phyloP scores from a whole-genome alignment of 2,888 invertebrate genomes.

The Chalcis sispes region DNA sequence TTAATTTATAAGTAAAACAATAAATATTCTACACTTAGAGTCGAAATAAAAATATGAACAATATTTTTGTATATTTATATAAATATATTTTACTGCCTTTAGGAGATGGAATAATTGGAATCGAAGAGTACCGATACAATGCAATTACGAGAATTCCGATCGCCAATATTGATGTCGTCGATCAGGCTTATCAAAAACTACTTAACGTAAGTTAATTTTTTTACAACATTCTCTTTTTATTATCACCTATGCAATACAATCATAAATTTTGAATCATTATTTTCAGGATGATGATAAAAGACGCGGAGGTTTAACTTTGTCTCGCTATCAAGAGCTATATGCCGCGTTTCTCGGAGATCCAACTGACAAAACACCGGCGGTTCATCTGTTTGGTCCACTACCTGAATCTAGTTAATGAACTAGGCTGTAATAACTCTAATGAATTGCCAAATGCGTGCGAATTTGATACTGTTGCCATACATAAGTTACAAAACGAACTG shows the following conservation, averaged over 20 bases:
- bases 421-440: background rate
- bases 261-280: slow-evolving; percentile 1
- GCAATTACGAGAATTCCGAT: slow-evolving; percentile 88
- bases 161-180: slow-evolving; percentile 85
- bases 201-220: slow-evolving; percentile 81
- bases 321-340: slow-evolving; percentile 89
- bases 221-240: background rate
- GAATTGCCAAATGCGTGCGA: too few species aligned
- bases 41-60: too few species aligned
- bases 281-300: slow-evolving; percentile 87
- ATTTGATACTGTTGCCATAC: background rate
- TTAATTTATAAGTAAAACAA: too few species aligned
- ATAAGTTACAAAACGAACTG: slow-evolving; percentile 23
- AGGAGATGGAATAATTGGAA: slow-evolving; percentile 86
- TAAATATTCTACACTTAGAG: too few species aligned
- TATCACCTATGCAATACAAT: background rate
- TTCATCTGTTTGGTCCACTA: slow-evolving; percentile 88
- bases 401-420: slow-evolving; percentile 76
- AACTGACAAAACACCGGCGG: slow-evolving; percentile 84
- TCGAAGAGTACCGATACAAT: slow-evolving; percentile 90
- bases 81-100: slow-evolving; percentile 1
- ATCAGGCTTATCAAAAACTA: slow-evolving; percentile 86
- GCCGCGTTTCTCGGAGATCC: slow-evolving; percentile 89
- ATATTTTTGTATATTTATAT: background rate
- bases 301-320: slow-evolving; percentile 86